phyloP scores from a whole-genome alignment of 2,797 vertebrate genomes.

The Bucorvus abyssinicus region DNA sequence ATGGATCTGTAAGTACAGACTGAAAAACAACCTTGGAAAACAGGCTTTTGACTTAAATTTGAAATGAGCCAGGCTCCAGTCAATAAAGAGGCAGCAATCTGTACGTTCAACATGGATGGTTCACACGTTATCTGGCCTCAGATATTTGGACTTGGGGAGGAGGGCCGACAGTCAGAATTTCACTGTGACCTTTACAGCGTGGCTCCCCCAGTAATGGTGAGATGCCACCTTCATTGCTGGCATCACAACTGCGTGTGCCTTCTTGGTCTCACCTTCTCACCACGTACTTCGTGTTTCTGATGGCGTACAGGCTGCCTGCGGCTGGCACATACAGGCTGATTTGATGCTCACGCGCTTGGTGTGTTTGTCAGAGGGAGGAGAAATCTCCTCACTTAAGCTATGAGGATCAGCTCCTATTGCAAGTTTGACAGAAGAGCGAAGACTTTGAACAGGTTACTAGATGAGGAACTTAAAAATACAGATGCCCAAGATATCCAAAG shows the following conservation, averaged over 20 bases:
- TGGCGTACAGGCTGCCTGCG: neutral
- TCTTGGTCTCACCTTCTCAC: neutral
- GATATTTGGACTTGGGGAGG: neutral
- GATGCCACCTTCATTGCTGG: neutral
- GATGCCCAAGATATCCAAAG: neutral
- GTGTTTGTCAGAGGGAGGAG: neutral
- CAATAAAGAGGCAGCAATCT: neutral
- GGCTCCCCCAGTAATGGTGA: accelerated
- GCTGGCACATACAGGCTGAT: neutral
- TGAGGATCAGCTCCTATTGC: neutral
- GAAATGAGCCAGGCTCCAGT: neutral
- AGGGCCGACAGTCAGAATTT: neutral
- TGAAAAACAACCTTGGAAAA: neutral
- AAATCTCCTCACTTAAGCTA: accelerated
- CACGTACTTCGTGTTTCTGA: accelerated
- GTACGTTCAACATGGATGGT: accelerated
- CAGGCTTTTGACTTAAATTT: neutral
- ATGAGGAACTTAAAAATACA: neutral
- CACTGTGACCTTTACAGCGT: neutral
- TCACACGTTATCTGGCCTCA: neutral
- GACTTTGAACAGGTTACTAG: neutral
- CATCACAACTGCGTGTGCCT: neutral
- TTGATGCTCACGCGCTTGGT: neutral
- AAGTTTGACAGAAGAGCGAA: neutral
- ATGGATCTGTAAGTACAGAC: neutral